Evolutionary conservation across 2,113 vertebrate genomes (phyloP).

Genomic region (Pelmatolapia mariae): DNA sequence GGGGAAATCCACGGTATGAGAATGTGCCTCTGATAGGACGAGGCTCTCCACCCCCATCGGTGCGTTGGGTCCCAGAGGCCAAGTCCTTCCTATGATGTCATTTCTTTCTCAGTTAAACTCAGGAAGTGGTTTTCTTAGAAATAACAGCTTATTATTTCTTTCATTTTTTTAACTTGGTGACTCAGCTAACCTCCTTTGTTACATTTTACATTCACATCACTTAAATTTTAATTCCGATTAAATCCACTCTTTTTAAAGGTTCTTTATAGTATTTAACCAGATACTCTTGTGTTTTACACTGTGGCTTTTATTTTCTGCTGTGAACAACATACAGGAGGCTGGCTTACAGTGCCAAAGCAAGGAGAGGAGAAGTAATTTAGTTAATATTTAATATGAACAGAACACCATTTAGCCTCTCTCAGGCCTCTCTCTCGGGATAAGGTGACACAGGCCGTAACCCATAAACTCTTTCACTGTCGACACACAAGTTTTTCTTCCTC

Average conservation of each 20-base stretch:
- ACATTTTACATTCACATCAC: not conserved
- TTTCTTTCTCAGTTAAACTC: not conserved
- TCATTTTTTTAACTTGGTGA: not conserved
- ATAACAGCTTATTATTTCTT: not conserved
- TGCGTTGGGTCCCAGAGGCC: constrained; percentile 68
- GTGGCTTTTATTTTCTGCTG: not conserved
- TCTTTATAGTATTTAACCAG: not conserved
- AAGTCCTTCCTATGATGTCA: constrained; percentile 45
- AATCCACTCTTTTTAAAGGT: not conserved
- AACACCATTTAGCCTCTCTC: constrained; percentile 29
- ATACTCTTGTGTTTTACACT: not conserved
- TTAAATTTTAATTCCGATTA: not conserved
- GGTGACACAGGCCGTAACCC: not conserved
- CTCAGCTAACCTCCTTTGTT: not conserved
- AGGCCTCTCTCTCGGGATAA: not conserved
- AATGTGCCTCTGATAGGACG: constrained; percentile 94
- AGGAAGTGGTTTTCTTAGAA: not conserved
- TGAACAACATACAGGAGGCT: not conserved
- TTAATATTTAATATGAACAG: constrained; percentile 52
- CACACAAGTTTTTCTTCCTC: constrained; percentile 8
- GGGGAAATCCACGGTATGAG: constrained; percentile 91
- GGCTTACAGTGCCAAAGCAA: not conserved
- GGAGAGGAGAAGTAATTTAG: constrained; percentile 16
- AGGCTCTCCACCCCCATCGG: constrained; percentile 94
- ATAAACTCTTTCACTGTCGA: not conserved